Conservation (phyloP, 2,888 invertebrate species). For the Platycheirus rosarum region DNA sequence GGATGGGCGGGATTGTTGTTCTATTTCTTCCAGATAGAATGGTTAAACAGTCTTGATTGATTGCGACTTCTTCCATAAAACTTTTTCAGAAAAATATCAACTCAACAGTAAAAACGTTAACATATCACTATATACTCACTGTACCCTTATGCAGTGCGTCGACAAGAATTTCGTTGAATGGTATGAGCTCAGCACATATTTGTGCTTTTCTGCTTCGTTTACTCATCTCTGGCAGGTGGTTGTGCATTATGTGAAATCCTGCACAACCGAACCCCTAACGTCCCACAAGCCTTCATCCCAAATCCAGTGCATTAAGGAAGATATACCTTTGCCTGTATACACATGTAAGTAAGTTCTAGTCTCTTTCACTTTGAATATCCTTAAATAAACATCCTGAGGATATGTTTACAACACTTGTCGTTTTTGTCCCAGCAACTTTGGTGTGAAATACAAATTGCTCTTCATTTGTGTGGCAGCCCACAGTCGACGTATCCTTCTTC, state of each 20-base stretch:
- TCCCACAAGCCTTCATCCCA: constrained; percentile 4
- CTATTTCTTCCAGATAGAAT: no score
- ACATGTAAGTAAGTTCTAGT: constrained; percentile 11
- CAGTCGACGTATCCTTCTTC: no score
- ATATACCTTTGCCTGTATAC: background rate
- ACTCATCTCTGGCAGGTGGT: constrained; percentile 28
- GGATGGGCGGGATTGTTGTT: no score
- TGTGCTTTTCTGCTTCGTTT: constrained; percentile 39
- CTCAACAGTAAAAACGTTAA: no score
- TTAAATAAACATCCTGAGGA: constrained; percentile 67
- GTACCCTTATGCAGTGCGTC: constrained; percentile 27
- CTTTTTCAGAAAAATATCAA: no score
- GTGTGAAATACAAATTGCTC: constrained; percentile 71
- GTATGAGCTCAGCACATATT: constrained; percentile 43
- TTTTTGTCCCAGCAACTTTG: constrained; percentile 41
- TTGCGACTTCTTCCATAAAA: no score
- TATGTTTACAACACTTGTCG: constrained; percentile 52
- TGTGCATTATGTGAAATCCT: constrained; percentile 2
- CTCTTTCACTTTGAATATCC: constrained; percentile 71
- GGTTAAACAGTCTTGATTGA: no score
- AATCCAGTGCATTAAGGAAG: constrained; percentile 9
- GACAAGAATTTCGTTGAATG: constrained; percentile 33
- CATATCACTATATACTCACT: no score
- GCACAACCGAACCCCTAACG: background rate
- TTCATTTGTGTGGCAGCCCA: constrained; percentile 49